Percentiles rank a stretch among this genome's conserved stretches.
Conservation (phyloP, 1,140 invertebrate species). For the Neoseiulus cucumeris region DNA sequence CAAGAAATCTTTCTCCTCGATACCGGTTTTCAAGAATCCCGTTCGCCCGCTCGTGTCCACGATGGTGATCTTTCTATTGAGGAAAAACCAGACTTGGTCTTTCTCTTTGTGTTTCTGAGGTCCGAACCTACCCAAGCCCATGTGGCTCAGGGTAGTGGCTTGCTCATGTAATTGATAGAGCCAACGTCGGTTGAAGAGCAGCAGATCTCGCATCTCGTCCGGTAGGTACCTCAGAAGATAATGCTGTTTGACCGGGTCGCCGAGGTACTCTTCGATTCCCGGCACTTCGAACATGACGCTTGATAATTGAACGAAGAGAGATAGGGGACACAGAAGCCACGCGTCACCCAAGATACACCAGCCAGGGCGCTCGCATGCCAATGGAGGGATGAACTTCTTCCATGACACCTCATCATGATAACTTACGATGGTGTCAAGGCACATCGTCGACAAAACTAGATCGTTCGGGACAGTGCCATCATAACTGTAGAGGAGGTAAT, state of each 20-base stretch:
- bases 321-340: conserved; percentile 46
- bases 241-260: conserved; percentile 45
- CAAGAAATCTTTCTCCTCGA: conserved; percentile 32
- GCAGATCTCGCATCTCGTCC: conserved; percentile 30
- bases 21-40: conserved; percentile 10
- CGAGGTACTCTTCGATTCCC: conserved; percentile 38
- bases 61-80: conserved; percentile 40
- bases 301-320: conserved; percentile 44
- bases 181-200: conserved; percentile 39
- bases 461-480: conserved; percentile 24
- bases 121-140: conserved; percentile 50
- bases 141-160: conserved; percentile 36
- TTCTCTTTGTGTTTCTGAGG: conserved; percentile 43
- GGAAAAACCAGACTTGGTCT: conserved; percentile 45
- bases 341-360: conserved; percentile 54
- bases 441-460: conserved; percentile 19
- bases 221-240: conserved; percentile 36
- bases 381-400: conserved; percentile 49
- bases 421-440: conserved; percentile 22
- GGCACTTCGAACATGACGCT: conserved; percentile 37
- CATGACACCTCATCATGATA: conserved; percentile 33
- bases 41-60: conserved; percentile 40
- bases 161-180: conserved; percentile 40
- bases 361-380: conserved; percentile 43
- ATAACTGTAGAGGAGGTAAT: conserved; percentile 43